Evolutionary conservation across 2,888 invertebrate species (phyloP).

Genomic region (Lasius fuliginosus): DNA sequence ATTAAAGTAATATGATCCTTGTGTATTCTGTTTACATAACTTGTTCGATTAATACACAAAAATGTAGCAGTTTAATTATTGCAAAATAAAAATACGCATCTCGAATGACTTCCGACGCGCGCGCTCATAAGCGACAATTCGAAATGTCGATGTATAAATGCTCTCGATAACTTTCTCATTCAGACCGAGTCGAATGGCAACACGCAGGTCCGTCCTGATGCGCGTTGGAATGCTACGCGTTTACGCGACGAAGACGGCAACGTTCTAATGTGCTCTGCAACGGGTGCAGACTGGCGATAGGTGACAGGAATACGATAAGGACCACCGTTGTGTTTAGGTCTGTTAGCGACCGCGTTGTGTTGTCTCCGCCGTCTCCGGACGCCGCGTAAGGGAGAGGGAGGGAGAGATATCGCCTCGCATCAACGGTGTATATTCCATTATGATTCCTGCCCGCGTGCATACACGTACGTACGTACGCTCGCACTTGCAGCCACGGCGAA

Average conservation of each 20-base stretch:
- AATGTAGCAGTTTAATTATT: not conserved
- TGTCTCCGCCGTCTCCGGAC: constrained; percentile 28
- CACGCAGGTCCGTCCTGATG: not conserved
- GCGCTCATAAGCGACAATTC: not conserved
- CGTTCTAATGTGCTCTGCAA: constrained; percentile 36
- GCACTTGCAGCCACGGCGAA: not conserved
- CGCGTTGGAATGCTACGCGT: not conserved
- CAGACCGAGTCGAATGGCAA: not conserved
- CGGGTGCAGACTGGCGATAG: constrained; percentile 25
- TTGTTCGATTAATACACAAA: not conserved
- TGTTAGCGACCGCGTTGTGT: constrained; percentile 42
- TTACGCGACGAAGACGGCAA: not conserved
- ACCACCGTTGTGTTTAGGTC: constrained; percentile 57
- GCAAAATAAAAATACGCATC: not conserved
- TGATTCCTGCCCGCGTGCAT: constrained; percentile 1
- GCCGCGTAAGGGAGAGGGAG: not conserved
- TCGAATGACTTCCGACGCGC: not conserved
- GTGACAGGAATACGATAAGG: constrained; percentile 54
- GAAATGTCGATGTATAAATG: not conserved
- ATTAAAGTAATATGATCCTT: not conserved
- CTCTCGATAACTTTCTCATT: not conserved
- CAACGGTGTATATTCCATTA: constrained; percentile 57
- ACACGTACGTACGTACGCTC: not conserved
- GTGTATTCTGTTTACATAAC: not conserved
- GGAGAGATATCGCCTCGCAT: constrained; percentile 46